Evolutionary conservation across 2,797 vertebrate genomes (phyloP).

Genomic region (Hyperoplus lanceolatus): DNA sequence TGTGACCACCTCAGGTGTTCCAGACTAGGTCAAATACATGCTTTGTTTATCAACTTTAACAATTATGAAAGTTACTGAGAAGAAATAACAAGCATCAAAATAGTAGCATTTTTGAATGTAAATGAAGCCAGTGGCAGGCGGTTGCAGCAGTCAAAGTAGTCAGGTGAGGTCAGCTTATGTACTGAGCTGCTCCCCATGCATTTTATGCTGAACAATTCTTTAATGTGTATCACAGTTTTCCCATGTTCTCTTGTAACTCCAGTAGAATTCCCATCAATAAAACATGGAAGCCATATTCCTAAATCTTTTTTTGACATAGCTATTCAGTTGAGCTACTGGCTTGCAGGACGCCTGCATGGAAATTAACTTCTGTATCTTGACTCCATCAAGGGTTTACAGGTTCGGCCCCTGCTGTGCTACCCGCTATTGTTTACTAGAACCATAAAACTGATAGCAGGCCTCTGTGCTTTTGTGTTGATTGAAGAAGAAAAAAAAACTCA

Average conservation of each 20-base stretch:
- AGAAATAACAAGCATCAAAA: constrained; percentile 16
- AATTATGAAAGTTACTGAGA: constrained; percentile 17
- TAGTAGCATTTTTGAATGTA: not conserved
- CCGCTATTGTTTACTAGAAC: constrained; percentile 75
- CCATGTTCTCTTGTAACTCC: constrained; percentile 55
- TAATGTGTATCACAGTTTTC: constrained; percentile 51
- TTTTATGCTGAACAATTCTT: constrained; percentile 33
- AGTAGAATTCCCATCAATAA: constrained; percentile 67
- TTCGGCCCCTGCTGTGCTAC: constrained; percentile 67
- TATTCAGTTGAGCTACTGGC: constrained; percentile 68
- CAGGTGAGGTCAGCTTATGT: constrained; percentile 34
- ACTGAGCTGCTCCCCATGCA: constrained; percentile 15
- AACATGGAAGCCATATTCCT: constrained; percentile 66
- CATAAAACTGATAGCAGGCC: constrained; percentile 73
- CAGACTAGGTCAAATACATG: constrained; percentile 9
- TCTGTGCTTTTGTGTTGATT: constrained; percentile 72
- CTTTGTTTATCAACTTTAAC: constrained; percentile 24
- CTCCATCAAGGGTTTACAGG: constrained; percentile 72
- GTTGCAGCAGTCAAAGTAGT: constrained; percentile 33
- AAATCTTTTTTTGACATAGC: constrained; percentile 67
- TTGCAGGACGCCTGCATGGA: constrained; percentile 62
- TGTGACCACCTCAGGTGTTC: not conserved
- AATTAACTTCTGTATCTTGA: constrained; percentile 75
- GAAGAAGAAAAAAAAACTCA: constrained; percentile 71
- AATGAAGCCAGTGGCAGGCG: constrained; percentile 23